A percentile compares a stretch with the other conserved stretches of the same genome.
Evolutionary conservation across 2,888 invertebrate genomes (phyloP).

Genomic region (Pristionchus fissidentatus): DNA sequence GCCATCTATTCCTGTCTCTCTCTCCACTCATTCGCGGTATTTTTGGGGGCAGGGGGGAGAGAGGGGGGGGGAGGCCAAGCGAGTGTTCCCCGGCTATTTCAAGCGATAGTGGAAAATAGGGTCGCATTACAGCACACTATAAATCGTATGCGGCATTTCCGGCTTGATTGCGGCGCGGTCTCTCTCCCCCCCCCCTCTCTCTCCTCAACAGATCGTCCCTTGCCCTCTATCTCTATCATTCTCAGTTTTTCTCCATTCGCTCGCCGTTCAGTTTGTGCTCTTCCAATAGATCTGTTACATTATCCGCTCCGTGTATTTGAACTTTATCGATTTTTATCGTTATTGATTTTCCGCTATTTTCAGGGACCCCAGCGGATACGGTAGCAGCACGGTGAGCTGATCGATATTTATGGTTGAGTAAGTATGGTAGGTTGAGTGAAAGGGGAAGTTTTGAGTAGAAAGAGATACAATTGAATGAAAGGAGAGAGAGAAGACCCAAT

Average conservation of each 20-base stretch:
- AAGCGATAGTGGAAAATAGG: conserved; percentile 23
- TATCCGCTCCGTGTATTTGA: conserved; percentile 21
- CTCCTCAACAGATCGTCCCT: no score
- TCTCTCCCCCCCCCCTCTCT: no score
- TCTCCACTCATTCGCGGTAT: background rate
- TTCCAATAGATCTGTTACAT: conserved; percentile 20
- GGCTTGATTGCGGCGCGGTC: no score
- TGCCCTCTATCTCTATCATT: background rate
- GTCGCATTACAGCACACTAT: conserved; percentile 29
- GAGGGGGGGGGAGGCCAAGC: no score
- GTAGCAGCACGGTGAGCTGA: background rate
- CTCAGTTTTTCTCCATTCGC: conserved; percentile 16
- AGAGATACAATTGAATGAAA: conserved; percentile 22
- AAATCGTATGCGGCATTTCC: conserved; percentile 35
- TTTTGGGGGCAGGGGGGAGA: no score
- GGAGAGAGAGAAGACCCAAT: conserved; percentile 23
- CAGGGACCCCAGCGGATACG: no score
- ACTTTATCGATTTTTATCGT: conserved; percentile 34
- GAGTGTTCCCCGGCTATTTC: background rate
- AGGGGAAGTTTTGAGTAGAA: no score
- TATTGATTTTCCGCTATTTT: no score
- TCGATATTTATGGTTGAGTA: conserved; percentile 7
- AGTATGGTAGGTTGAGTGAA: conserved; percentile 11
- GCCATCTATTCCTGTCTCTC: background rate
- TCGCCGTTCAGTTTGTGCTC: conserved; percentile 29